Base-by-base conservation (phyloP, 2,797 vertebrate species). In the Sphenodon punctatus region DNA sequence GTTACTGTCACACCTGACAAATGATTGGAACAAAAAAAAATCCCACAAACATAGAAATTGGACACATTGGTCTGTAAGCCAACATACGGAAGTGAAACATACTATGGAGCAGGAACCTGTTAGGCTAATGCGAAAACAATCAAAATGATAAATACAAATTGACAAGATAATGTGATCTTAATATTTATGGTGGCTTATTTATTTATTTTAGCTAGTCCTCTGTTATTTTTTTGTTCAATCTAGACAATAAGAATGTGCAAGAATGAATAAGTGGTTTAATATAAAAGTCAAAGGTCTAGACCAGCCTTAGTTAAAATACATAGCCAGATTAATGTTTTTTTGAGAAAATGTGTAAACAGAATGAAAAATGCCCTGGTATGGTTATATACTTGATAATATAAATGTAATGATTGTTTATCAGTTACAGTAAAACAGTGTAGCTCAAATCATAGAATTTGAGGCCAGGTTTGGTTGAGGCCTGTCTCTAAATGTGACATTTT, bases 221-320 rank as follows among this genome's bases (percentile, higher is more conserved):
- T n/a, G n/a, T n/a, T n/a, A n/a, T n/a, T n/a, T n/a, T n/a, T n/a
- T n/a, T n/a, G n/a, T n/a, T n/a, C n/a, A n/a, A n/a, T n/a, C n/a
- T n/a, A n/a, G n/a, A n/a, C n/a, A n/a, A 14, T 55, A 46, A 36
- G 45, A 69, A 49, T 60, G 45, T 7, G 27, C 77, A 53, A 30
- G 38, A 38, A 48, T 32, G 25, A 56, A 66, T 83, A 67, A 34
- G 1, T 6, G 32, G 23, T 39, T 49, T 4, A 60, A 85, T 60
- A 43, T 16, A 5, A 36, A 13, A 75, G 32, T 67, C 12, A 78
- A 25, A 66, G 17, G 23, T 42, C 58, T 17, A 32, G 32, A 39
- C 13, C 16, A 51, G 56, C 12, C 32, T 25, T 49, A 11, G 72
- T 84, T 78, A 67, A 71, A 81, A 86, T 88, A 75, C 46, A 23